Base-by-base conservation (phyloP, 2,888 invertebrate species). In the Chromoteleia sp. region DNA sequence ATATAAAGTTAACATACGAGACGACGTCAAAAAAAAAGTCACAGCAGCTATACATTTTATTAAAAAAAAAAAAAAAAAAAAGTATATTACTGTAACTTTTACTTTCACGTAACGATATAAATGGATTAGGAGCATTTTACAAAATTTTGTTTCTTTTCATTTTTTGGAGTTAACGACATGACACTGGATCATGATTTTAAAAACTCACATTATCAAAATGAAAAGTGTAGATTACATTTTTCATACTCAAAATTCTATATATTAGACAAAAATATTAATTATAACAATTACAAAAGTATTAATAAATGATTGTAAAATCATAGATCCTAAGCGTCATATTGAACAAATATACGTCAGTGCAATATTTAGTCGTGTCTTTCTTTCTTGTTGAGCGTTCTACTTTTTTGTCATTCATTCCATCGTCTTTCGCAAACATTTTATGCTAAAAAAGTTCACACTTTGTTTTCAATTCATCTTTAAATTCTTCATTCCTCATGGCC, bases 1-100 rank as follows among this genome's bases (percentile, higher is more conserved):
- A 74, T 80, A 68, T 80, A 79, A 73, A 79, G 79, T 68, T 79
- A 73, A 74, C 73, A 61, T 73, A 74, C 56, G 73, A 73, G 61
- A 68, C 29, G 15, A 43, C 68, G 68, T 17, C 33, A 73, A 25
- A 30, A 36, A 6, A 36, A 68, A 74, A 80, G 63, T 56, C 43
- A 74, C 33, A 48, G 56, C 25, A 48, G 56, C 43, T 45, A 25
- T n/a, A 41, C 19, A 52, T n/a, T 65, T 21, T 25, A 14, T 59
- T 29, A 15, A 33, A 39, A 30, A 73, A 52, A 17, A 10, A 56
- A 63, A 65, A 19, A 65, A 48, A 80, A 80, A 58, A n/a, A n/a
- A n/a, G n/a, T 74, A 39, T 19, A 25, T 56, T 19, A 41, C 68
- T 36, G 12, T 48, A 19, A 41, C 68, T 63, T 70, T 80, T 43